phyloP scores from a whole-genome alignment of 92 coral and sea anemone species.

The Palythoa grandiflora region DNA sequence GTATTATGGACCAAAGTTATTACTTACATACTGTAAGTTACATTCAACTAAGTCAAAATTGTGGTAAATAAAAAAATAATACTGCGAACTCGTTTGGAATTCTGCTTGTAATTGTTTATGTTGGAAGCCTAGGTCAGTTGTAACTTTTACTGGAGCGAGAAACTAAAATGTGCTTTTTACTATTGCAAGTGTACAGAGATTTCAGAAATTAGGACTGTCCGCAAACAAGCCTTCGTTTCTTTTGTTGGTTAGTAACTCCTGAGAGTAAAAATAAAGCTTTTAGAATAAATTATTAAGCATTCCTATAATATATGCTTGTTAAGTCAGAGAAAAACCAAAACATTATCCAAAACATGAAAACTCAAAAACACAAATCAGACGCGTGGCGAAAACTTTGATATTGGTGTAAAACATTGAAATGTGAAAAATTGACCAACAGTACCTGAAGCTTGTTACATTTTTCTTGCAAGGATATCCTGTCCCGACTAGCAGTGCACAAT shows the following conservation, averaged over 20 bases:
- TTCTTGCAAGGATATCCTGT: constrained; percentile 1
- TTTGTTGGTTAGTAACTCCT: not conserved
- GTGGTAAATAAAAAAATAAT: not conserved
- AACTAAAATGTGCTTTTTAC: not conserved
- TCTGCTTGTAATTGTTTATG: constrained; percentile 6
- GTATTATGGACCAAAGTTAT: constrained; percentile 10
- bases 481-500: constrained; percentile 44
- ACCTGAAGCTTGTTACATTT: constrained; percentile 29
- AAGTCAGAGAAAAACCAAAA: not conserved
- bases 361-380: not conserved
- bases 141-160: constrained; percentile 16
- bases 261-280: constrained; percentile 20
- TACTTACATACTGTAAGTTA: not conserved
- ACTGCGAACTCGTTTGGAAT: not conserved
- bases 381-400: not conserved
- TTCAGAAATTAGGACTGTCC: not conserved
- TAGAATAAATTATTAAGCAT: not conserved
- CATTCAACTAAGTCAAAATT: not conserved
- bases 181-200: constrained; percentile 16
- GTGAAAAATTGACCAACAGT: not conserved
- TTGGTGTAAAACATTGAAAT: not conserved
- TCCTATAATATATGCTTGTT: not conserved
- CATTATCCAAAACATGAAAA: not conserved
- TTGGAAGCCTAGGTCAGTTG: constrained; percentile 24
- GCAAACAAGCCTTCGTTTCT: constrained; percentile 9